Base-by-base conservation (phyloP, 2,797 vertebrate genomes). In the Pagetopsis macropterus region DNA sequence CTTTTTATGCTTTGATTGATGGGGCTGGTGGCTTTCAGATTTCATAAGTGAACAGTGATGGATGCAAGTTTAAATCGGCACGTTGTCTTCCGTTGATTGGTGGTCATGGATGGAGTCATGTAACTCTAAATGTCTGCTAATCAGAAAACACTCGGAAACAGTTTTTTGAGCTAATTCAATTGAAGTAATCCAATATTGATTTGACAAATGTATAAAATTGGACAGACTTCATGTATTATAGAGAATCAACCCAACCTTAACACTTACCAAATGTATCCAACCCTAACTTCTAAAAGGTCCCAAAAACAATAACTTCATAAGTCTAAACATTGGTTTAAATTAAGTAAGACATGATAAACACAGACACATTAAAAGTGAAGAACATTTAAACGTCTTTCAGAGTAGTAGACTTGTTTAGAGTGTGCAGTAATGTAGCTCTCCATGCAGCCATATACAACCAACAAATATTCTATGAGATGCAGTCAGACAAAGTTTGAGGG, bases 1-100 rank as follows among this genome's bases (percentile, higher is more conserved):
- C 83, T 84, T 89, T 82, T 79, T 75, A 62, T 49, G 23, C 68
- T 70, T 48, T 88, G 86, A 87, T 82, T 82, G 84, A 92, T 89
- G 82, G 57, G 3, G 45, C 52, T 13, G 54, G 66, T 70, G 71
- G 69, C 66, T 43, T 82, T 84, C 76, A 60, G 72, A 82, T 73
- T 73, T 23, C 43, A 2, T 50, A 79, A 80, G 46, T 74, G 66
- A 73, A 62, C 41, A 57, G 51, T 81, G 87, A 88, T 90, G 78
- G 81, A 91, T 85, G 73, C 61, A 33, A 16, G 1, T 79, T 84
- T 65, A 83, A 68, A 83, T 91, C 76, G 56, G 76, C 56, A 71
- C 55, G 73, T 81, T 68, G 71, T 63, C 27, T 40, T 40, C 58
- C 45, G 76, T 79, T 83, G 75, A 88, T 87, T 66, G 71, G 55